Conservation (phyloP, 2,888 invertebrate genomes). For the Oscheius sp. region DNA sequence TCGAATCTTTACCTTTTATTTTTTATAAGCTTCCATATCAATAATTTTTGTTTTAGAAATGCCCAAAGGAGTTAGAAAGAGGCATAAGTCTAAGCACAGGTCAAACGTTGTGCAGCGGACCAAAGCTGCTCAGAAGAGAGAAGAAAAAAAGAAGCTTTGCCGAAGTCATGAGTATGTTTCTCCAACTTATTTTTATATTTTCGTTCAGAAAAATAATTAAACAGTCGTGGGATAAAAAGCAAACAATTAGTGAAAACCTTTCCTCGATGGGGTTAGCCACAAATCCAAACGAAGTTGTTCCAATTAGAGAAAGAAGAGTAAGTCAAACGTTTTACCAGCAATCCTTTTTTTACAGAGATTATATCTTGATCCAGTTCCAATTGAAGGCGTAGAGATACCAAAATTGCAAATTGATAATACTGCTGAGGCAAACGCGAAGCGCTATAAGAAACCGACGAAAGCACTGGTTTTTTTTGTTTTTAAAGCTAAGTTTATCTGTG, state of each 20-base stretch:
- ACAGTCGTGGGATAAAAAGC: constrained; percentile 48
- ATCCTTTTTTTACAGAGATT: constrained; percentile 39
- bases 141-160: no score
- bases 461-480: no score
- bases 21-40: background rate
- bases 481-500: constrained; percentile 31
- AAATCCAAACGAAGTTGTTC: constrained; percentile 55
- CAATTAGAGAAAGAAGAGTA: constrained; percentile 39
- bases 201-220: constrained; percentile 49
- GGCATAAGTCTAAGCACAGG: constrained; percentile 31
- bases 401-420: background rate
- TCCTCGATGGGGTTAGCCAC: constrained; percentile 52
- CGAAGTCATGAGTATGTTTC: constrained; percentile 25
- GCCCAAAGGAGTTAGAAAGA: constrained; percentile 46
- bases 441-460: constrained; percentile 13
- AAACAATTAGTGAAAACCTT: constrained; percentile 49
- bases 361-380: constrained; percentile 44
- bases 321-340: no score
- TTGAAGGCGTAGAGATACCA: constrained; percentile 32
- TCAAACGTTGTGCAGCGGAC: constrained; percentile 36
- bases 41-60: no score
- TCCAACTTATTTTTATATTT: no score
- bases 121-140: no score
- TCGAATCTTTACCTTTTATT: constrained; percentile 21
- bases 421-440: constrained; percentile 6